phyloP scores from a whole-genome alignment of 2,888 invertebrate species.

The Cabera pusaria region DNA sequence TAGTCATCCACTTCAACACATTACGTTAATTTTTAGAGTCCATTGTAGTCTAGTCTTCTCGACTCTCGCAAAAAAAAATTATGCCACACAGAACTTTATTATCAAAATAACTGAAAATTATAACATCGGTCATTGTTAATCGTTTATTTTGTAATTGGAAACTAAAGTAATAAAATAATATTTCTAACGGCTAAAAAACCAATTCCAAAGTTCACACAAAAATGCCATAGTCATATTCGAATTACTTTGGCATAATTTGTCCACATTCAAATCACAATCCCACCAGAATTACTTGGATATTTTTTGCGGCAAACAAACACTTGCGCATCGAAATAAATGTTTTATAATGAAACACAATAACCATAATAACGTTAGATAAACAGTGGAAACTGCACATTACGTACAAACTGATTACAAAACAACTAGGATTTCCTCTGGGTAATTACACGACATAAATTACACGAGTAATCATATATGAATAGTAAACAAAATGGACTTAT shows the following conservation, averaged over 20 bases:
- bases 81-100: too few species aligned
- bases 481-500: constrained; percentile 43
- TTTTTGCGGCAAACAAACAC: constrained; percentile 40
- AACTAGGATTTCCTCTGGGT: constrained; percentile 66
- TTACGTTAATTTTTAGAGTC: too few species aligned
- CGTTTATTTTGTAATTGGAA: too few species aligned
- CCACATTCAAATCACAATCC: constrained; percentile 37
- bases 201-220: constrained; percentile 10
- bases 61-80: too few species aligned
- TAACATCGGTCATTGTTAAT: too few species aligned
- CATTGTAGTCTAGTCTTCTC: too few species aligned
- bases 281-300: constrained; percentile 43
- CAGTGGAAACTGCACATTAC: constrained; percentile 58
- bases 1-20: too few species aligned
- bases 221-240: constrained; percentile 15
- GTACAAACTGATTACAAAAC: constrained; percentile 65
- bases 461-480: constrained; percentile 65
- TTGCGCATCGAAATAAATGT: constrained; percentile 58
- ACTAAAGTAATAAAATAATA: too few species aligned
- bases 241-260: constrained; percentile 18
- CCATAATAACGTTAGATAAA: constrained; percentile 66
- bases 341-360: constrained; percentile 75
- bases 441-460: constrained; percentile 73
- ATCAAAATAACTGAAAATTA: too few species aligned
- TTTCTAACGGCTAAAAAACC: too few species aligned